These are phyloP conservation scores for Ophraella communa DNA, from an alignment of 2,888 invertebrate species.

Conservation along the genomic window DNA sequence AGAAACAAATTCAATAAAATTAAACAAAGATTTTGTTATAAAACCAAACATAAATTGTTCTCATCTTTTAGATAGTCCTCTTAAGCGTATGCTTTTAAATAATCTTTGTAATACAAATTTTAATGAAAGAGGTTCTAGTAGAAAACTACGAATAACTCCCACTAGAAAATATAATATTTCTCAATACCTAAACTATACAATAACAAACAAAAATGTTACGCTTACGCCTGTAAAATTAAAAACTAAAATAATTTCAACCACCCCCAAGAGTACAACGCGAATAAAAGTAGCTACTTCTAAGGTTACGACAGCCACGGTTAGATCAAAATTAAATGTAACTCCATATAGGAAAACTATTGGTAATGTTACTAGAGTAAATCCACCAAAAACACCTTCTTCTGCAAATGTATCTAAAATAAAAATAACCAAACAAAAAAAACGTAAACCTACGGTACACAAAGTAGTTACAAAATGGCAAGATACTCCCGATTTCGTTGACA, in stretches of 20 bases:
- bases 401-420: constrained; percentile 1
- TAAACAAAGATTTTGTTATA: not conserved
- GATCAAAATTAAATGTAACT: no score
- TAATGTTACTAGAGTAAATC: not conserved
- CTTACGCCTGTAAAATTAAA: not conserved
- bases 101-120: not conserved
- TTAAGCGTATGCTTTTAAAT: not conserved
- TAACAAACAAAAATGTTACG: not conserved
- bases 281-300: not conserved
- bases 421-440: constrained; percentile 14
- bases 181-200: not conserved
- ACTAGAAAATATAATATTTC: not conserved
- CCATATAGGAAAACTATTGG: not conserved
- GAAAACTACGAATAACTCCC: not conserved
- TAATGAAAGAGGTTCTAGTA: not conserved
- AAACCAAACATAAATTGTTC: constrained; percentile 25
- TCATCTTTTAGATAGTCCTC: constrained; percentile 32
- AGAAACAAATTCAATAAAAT: constrained; percentile 29
- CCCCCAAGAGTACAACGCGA: not conserved
- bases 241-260: not conserved
- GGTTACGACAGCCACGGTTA: not conserved
- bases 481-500: constrained; percentile 53
- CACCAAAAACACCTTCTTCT: not conserved
- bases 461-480: constrained; percentile 65
- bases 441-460: constrained; percentile 54